Evolutionary conservation across 2,797 vertebrate genomes (phyloP), one percentile per base, ranked within the genome.

Genomic region (Selene dorsalis): DNA sequence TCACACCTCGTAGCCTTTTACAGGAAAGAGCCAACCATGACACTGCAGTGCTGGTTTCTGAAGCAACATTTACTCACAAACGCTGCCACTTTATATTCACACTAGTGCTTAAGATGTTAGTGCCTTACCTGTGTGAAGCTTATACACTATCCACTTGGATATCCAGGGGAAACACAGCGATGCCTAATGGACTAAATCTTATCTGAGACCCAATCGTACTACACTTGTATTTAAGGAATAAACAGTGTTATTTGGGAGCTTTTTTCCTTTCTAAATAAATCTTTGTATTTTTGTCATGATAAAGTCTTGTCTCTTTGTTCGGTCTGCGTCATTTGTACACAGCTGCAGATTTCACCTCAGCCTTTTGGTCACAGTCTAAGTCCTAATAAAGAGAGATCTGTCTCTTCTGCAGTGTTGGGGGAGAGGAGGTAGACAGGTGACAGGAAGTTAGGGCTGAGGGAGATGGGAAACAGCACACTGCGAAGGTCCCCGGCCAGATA

Each of bases 191-290:
- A 88, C 47, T 68, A 81, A 80, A 72, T 55, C 28, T 82, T 69
- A 66, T 84, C 26, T 38, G 12, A 74, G 57, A 86, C 76, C 85
- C 63, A 58, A 87, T 84, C 89, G 61, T 91, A 85, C 69, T 71
- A 78, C 89, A 73, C 80, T 69, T 91, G 74, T 93, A 91, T 93
- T 93, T 94, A 93, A 91, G 75, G 79, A 92, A 68, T 81, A 82
- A 89, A 88, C 92, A 88, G 93, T 93, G 88, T 94, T 94, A 93
- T 89, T 80, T 87, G 82, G 84, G 82, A 93, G 80, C 74, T 87
- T 84, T 87, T 79, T 77, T 38, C 56, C 64, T 87, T 89, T 89
- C 75, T 82, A 69, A 94, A 94, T 95, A 94, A 93, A 94, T 87
- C 67, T 79, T 88, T 92, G 90, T 93, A 93, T 92, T 94, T 94